Evolutionary conservation across 1,140 invertebrate species (phyloP), one percentile per base, ranked within the genome.

Genomic region (Caenorhabditis latens): DNA sequence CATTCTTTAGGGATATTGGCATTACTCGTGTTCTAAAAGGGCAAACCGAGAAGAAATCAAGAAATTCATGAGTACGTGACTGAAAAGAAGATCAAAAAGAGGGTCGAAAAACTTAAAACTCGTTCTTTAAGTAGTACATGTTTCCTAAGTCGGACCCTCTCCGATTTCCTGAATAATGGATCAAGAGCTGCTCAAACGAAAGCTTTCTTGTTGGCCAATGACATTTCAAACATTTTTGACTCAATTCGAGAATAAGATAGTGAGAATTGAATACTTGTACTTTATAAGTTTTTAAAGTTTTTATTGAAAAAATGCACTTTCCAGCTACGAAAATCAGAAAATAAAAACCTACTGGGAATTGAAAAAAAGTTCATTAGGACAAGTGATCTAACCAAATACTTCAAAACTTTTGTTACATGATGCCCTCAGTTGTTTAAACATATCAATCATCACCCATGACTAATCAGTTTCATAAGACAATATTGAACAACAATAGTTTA

Each of bases 91-190:
- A 71, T 71, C 65, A 71, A 43, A 71, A 71, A 46, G 61, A 14
- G 65, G 19, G 65, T 71, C 42, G 14, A 71, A 71, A 71, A 63
- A n/a, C n/a, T 58, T 11, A 19, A 63, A 63, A 46, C 16, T 14
- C 4, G 42, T n/a, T 71, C 42, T 46, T 71, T 43, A 43, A 43
- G 42, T 43, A 46, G 65, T 43, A n/a, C 21, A 16, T n/a, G 16
- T 43, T 24, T 40, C 24, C 55, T 58, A 19, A 58, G 55, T 63
- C 61, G 24, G 13, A 42, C 16, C 4, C 42, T 71, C 65, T 71
- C 42, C 40, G 65, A 46, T 71, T 71, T 71, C 65, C 65, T 71
- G 65, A 71, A 71, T 71, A 71, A 46, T 71, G 42, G 42, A 71
- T 43, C 5, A 19, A 3, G 5, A 43, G 19, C 40, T 5, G 40